Evolutionary conservation across 2,888 invertebrate species (phyloP), one percentile per base, ranked within the genome.

Genomic region (Helobdella robusta): DNA sequence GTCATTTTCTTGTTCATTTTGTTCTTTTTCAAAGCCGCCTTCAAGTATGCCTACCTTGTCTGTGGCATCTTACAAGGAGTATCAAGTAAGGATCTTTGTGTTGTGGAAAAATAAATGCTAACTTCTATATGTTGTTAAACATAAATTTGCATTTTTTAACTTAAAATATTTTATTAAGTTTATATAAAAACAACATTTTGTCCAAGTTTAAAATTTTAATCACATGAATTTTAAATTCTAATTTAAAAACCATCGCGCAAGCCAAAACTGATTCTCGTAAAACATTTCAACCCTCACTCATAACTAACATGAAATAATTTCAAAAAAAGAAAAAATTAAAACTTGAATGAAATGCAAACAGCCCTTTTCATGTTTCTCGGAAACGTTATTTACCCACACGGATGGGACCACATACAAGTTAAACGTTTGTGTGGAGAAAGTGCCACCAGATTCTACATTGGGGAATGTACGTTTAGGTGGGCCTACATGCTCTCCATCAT

Each of bases 51-150:
- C 62, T 93, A 91, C 81, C 88, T 89, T 76, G 85, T 93, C 69
- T 93, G 93, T 77, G 94, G 90, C 56, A 92, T 91, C 90, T 84
- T 95, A 82, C 95, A 97, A 80, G 84, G 92, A n/a, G 82, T 93
- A 72, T 91, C 93, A 76, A 93, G 95, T 95, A 80, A 86, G 85
- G n/a, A n/a, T n/a, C n/a, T n/a, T n/a, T n/a, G n/a, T n/a, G n/a
- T n/a, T n/a, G n/a, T n/a, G n/a, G n/a, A n/a, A n/a, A n/a, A n/a
- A n/a, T n/a, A n/a, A n/a, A n/a, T n/a, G n/a, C n/a, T n/a, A n/a
- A n/a, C n/a, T n/a, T n/a, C n/a, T n/a, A n/a, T n/a, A n/a, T n/a
- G n/a, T n/a, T n/a, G n/a, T n/a, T n/a, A n/a, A n/a, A n/a, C n/a
- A n/a, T n/a, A n/a, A n/a, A n/a, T n/a, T n/a, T n/a, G n/a, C n/a